phyloP scores from a whole-genome alignment of 2,797 vertebrate species.

The Micropoecilia bifurca region DNA sequence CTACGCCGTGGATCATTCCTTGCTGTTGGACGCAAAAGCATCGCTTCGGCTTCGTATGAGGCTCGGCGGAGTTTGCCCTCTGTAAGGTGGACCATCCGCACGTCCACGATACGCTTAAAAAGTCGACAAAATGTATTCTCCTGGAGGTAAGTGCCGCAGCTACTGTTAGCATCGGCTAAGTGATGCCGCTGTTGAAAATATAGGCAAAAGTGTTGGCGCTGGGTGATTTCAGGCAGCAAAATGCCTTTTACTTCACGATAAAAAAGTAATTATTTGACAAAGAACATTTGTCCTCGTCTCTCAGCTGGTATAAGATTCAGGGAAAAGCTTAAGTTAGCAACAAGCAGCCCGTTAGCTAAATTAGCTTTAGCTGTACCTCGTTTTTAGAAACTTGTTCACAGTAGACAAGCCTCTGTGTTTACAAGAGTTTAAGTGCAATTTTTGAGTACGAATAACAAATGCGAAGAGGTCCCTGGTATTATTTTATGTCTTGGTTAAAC shows the following conservation, averaged over 20 bases:
- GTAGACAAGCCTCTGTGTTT: constrained; percentile 2
- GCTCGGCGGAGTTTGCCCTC: constrained; percentile 55
- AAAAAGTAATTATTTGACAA: background rate
- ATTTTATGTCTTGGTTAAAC: background rate
- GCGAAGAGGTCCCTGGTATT: rapidly evolving
- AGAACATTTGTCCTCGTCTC: constrained; percentile 16
- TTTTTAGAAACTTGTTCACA: constrained; percentile 61
- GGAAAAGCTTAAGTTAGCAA: constrained; percentile 70
- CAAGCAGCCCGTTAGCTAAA: constrained; percentile 68
- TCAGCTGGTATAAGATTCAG: constrained; percentile 41
- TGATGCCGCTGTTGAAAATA: constrained; percentile 52
- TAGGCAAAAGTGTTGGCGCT: background rate
- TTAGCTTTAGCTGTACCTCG: constrained; percentile 63
- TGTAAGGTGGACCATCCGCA: constrained; percentile 69
- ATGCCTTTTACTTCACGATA: background rate
- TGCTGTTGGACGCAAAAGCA: constrained; percentile 32
- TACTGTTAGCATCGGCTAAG: constrained; percentile 66
- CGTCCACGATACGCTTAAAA: constrained; percentile 72
- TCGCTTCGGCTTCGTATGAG: constrained; percentile 71
- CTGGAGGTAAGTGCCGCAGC: constrained; percentile 81
- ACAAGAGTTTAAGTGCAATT: rapidly evolving
- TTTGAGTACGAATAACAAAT: rapidly evolving
- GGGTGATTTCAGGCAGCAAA: background rate
- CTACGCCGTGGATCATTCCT: constrained; percentile 29
- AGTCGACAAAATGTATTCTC: constrained; percentile 84